Conservation (phyloP, 2,797 vertebrate genomes). For the Fringilla coelebs region DNA sequence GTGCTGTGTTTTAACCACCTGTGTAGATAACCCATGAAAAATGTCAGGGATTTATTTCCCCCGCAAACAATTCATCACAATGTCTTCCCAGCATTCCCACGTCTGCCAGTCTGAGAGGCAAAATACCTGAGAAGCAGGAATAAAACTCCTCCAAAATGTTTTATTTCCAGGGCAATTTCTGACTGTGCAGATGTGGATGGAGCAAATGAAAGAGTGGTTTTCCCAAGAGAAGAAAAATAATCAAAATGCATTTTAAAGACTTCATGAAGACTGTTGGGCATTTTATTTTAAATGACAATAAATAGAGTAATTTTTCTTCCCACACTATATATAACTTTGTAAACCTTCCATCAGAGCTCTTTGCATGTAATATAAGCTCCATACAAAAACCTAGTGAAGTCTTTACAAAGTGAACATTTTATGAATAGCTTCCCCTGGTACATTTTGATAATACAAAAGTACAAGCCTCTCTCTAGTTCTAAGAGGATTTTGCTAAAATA, state of each 20-base stretch:
- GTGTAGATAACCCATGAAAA: background rate
- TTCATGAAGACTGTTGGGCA: background rate
- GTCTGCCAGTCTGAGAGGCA: background rate
- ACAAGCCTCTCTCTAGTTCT: background rate
- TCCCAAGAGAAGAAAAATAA: background rate
- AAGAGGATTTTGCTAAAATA: background rate
- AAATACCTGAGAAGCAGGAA: background rate
- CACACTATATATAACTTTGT: background rate
- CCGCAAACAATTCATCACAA: background rate
- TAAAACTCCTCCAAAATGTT: background rate
- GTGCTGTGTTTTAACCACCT: background rate
- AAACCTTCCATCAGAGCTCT: background rate
- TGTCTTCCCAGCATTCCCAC: background rate
- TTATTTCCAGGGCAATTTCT: background rate
- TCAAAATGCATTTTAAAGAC: background rate
- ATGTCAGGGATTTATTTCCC: background rate
- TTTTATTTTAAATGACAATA: background rate
- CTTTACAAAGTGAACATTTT: background rate
- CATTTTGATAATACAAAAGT: background rate
- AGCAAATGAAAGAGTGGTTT: background rate
- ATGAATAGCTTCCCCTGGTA: background rate
- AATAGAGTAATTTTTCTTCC: background rate
- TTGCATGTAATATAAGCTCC: background rate
- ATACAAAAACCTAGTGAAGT: background rate
- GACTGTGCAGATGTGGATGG: background rate